These are phyloP conservation scores for Hypsibius dujardini DNA, from an alignment of 1,140 invertebrate genomes.

Conservation along the genomic window DNA sequence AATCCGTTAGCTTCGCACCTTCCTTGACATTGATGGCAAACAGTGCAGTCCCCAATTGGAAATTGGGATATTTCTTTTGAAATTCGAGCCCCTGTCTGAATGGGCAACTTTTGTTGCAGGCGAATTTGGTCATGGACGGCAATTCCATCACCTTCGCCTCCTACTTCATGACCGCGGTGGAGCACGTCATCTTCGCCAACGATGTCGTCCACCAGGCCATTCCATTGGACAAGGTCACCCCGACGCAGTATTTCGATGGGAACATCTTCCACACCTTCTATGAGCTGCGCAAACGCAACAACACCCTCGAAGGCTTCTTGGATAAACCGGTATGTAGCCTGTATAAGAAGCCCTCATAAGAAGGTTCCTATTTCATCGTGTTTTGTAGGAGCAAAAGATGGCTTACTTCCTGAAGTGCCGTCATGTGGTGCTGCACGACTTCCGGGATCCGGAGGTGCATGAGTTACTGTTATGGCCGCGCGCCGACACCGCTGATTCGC, in stretches of 20 bases:
- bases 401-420: not conserved
- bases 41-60: too few species aligned
- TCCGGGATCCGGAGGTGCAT: not conserved
- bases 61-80: too few species aligned
- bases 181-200: slow-evolving; percentile 17
- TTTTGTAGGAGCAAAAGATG: not conserved
- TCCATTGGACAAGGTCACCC: not conserved
- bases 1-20: not conserved
- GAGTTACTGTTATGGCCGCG: not conserved
- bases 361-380: too few species aligned
- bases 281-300: too few species aligned
- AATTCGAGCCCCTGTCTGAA: too few species aligned
- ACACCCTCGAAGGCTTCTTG: too few species aligned
- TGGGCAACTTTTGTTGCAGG: not conserved
- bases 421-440: not conserved
- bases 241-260: not conserved
- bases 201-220: not conserved
- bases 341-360: too few species aligned
- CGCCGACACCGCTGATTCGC: not conserved
- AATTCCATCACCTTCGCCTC: slow-evolving; percentile 8
- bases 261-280: slow-evolving; percentile 5
- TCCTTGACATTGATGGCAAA: not conserved
- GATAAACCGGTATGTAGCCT: too few species aligned
- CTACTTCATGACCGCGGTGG: slow-evolving; percentile 12
- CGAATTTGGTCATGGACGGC: not conserved